Base-by-base conservation (phyloP, 2,113 vertebrate genomes). In the Leucosticte australis region DNA sequence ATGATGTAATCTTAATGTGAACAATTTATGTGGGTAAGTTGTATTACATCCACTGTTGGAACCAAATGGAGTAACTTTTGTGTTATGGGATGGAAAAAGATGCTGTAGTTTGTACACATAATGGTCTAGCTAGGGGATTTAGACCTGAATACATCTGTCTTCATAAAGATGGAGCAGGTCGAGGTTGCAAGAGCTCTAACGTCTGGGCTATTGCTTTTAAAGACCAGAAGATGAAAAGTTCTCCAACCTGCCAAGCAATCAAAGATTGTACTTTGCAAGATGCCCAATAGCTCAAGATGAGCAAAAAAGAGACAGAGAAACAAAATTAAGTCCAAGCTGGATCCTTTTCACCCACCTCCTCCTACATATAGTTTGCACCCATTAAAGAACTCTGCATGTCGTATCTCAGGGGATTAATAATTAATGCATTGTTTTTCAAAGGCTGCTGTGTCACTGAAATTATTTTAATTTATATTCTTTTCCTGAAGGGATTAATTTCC, bases 401-500 rank as follows among this genome's bases (percentile, higher is more conserved):
- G 2, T 86, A 42, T 94, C 83, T 82, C 42, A 62, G 23, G n/a
- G 47, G n/a, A 56, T 71, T 76, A 90, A 63, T 83, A 90, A 69
- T 55, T 80, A 73, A 79, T 65, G 18, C 26, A 49, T 83, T 93
- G 71, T 37, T 90, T 93, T 49, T 68, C 41, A 90, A 93, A 90
- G 63, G 26, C 59, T 90, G 8, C 41, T 15, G 14, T 57, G 53
- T 68, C 57, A 14, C 22, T 76, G 71, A 50, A 62, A 73, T 90
- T 91, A 79, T 91, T 94, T 85, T 86, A 31, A 59, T 90, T 92
- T 86, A 68, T 59, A 49, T 83, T 87, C 22, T 87, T 93, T 87
- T 83, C 49, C 70, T 82, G 78, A 82, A 81, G 74, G 50, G 27
- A 89, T 70, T 91, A 74, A 81, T 85, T 95, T 79, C 0, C 0